A percentile compares a stretch with the other conserved stretches of the same genome.
These are phyloP conservation scores for Frankliniella intonsa DNA, from an alignment of 2,888 invertebrate species.

Conservation along the genomic window DNA sequence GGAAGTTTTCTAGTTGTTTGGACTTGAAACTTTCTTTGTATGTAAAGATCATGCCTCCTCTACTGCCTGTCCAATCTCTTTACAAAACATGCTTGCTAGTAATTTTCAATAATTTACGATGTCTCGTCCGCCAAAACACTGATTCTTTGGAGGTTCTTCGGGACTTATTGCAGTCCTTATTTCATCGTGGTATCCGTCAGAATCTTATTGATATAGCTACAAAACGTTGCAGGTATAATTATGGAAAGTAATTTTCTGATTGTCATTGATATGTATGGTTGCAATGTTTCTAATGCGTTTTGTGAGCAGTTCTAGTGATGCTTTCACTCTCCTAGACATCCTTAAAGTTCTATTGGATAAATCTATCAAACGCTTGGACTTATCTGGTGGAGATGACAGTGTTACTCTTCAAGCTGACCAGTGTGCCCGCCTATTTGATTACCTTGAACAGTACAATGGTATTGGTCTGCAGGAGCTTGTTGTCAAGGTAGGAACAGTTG, in stretches of 20 bases:
- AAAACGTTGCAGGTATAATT: not conserved
- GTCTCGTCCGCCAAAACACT: not conserved
- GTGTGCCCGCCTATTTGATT: not conserved
- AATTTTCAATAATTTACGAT: not conserved
- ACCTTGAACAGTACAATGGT: constrained; percentile 38
- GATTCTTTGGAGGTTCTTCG: not conserved
- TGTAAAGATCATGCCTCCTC: not conserved
- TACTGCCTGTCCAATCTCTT: constrained; percentile 11
- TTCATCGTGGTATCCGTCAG: constrained; percentile 7
- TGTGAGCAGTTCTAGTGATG: not conserved
- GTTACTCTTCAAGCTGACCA: not conserved
- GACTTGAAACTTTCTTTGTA: not conserved
- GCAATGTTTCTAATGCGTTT: not conserved
- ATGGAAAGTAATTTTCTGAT: not conserved
- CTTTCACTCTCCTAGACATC: not conserved
- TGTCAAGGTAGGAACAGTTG: constrained; percentile 37
- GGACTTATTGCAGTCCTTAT: not conserved
- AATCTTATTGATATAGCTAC: constrained; percentile 6
- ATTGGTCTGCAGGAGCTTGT: constrained; percentile 40
- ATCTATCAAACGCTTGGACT: not conserved
- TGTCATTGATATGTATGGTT: not conserved
- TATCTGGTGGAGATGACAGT: not conserved
- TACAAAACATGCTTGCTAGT: constrained; percentile 3
- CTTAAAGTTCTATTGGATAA: not conserved
- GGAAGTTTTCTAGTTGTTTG: not conserved